Conservation (phyloP, 2,113 vertebrate species). For the Cervus canadensis region DNA sequence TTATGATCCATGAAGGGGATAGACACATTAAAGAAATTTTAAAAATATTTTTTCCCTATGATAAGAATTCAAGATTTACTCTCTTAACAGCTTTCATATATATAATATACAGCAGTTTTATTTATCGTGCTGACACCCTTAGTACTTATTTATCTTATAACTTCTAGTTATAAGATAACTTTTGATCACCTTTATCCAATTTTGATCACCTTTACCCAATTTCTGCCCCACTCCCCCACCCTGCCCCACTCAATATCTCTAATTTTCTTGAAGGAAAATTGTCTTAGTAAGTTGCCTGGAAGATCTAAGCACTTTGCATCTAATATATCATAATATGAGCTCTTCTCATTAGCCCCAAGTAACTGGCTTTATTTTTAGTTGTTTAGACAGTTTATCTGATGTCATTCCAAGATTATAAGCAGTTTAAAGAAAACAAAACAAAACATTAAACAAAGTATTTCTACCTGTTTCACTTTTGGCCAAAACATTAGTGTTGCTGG, state of each 20-base stretch:
- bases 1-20: neutral
- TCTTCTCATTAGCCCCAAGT: neutral
- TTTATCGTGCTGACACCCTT: neutral
- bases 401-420: constrained; percentile 57
- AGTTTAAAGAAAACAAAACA: constrained; percentile 59
- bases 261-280: constrained; percentile 2
- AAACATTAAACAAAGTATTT: constrained; percentile 59
- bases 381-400: constrained; percentile 33
- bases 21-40: neutral
- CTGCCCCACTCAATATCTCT: neutral
- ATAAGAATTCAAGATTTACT: neutral
- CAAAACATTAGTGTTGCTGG: constrained; percentile 66
- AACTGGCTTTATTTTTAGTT: constrained; percentile 44
- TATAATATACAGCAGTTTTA: neutral
- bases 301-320: neutral
- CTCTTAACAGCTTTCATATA: neutral
- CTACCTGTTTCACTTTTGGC: constrained; percentile 66
- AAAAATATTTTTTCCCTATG: neutral
- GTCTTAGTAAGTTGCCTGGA: neutral
- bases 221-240: neutral
- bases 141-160: neutral
- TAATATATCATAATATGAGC: neutral
- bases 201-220: neutral
- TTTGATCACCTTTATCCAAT: neutral
- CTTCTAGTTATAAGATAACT: neutral